Evolutionary conservation across 2,113 vertebrate species (phyloP).

Genomic region (Phycodurus eques): DNA sequence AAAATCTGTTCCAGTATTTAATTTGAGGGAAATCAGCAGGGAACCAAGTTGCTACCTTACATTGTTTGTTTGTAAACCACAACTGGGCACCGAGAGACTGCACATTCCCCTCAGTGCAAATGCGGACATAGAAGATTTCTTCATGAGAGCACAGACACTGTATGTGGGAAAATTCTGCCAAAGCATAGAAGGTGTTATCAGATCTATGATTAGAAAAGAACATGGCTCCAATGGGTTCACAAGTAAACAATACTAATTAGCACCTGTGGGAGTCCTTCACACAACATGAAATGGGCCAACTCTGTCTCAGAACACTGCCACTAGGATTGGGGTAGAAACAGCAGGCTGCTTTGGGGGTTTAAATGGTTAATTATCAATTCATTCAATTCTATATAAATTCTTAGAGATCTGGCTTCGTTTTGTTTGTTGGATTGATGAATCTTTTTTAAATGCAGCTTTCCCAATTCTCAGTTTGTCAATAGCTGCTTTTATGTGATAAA

Average conservation of each 20-base stretch:
- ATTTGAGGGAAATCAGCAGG: neutral
- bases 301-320: conserved; percentile 28
- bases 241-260: conserved; percentile 66
- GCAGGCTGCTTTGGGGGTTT: conserved; percentile 1
- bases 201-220: conserved; percentile 57
- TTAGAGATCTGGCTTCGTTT: conserved; percentile 7
- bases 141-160: conserved; percentile 27
- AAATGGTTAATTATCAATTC: conserved; percentile 24
- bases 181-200: conserved; percentile 39
- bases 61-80: neutral
- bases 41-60: neutral
- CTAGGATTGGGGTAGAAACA: conserved; percentile 14
- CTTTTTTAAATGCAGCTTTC: neutral
- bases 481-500: neutral
- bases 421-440: neutral
- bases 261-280: conserved; percentile 55
- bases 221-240: conserved; percentile 39
- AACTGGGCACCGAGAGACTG: neutral
- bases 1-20: neutral
- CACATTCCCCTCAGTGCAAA: conserved; percentile 10
- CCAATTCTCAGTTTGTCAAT: neutral
- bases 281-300: conserved; percentile 54
- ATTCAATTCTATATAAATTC: conserved; percentile 18
- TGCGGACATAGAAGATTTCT: conserved; percentile 39
- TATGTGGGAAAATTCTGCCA: conserved; percentile 13